A percentile compares a stretch with the other conserved stretches of the same genome.
These are phyloP conservation scores for Botia almorhae DNA, from an alignment of 2,797 vertebrate species.

Conservation along the genomic window DNA sequence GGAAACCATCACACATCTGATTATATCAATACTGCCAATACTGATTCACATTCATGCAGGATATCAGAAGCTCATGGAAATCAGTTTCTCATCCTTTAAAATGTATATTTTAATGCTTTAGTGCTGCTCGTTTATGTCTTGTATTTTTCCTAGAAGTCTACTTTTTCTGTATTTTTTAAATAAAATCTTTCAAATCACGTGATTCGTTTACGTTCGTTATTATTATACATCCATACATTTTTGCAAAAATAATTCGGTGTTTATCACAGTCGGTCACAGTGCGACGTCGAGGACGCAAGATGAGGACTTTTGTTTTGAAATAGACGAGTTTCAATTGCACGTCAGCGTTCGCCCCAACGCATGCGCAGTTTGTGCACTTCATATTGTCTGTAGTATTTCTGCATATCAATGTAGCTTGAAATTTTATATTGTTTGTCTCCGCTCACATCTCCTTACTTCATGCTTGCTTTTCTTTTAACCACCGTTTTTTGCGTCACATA, in stretches of 20 bases:
- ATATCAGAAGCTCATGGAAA: background rate
- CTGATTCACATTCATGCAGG: background rate
- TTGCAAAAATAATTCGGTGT: too few relatives aligned
- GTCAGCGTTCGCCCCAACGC: constrained; percentile 28
- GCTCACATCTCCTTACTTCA: constrained; percentile 54
- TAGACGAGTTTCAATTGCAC: background rate
- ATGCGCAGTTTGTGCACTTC: constrained; percentile 41
- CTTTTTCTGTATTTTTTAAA: constrained; percentile 1
- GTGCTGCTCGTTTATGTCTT: constrained; percentile 34
- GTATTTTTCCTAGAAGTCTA: background rate
- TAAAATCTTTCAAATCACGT: background rate
- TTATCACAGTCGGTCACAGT: too few relatives aligned
- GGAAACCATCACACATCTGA: constrained; percentile 12
- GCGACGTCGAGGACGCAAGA: too few relatives aligned
- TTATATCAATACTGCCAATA: background rate
- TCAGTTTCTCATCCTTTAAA: background rate
- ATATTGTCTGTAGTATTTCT: constrained; percentile 6
- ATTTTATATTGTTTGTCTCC: constrained; percentile 6
- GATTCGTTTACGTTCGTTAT: background rate
- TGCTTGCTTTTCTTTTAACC: constrained; percentile 61
- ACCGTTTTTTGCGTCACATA: constrained; percentile 58
- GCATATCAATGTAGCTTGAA: constrained; percentile 13
- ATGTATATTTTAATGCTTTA: background rate
- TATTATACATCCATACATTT: too few relatives aligned
- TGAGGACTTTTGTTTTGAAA: constrained; percentile 19